phyloP scores from a whole-genome alignment of 2,888 invertebrate genomes.

The Crocallis elinguaria region DNA sequence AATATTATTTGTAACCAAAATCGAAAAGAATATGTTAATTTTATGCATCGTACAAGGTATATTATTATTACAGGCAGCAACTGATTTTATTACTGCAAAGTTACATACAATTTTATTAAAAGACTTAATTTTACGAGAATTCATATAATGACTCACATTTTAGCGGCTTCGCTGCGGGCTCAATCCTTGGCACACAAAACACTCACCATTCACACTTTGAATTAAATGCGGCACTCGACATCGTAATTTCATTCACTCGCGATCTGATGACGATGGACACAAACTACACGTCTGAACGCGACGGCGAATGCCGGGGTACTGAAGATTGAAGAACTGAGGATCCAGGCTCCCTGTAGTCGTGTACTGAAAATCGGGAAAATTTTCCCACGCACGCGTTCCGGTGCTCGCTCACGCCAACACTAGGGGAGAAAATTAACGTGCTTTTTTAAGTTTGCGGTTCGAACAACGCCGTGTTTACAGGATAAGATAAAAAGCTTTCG shows the following conservation, averaged over 20 bases:
- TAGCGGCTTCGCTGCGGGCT: slow-evolving; percentile 38
- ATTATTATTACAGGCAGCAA: too few relatives aligned
- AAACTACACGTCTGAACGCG: slow-evolving; percentile 52
- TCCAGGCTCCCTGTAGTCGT: slow-evolving; percentile 13
- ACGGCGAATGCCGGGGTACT: slow-evolving; percentile 70
- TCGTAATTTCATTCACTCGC: slow-evolving; percentile 68
- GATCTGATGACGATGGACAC: slow-evolving; percentile 47
- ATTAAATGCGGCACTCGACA: slow-evolving; percentile 62
- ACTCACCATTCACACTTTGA: slow-evolving; percentile 64
- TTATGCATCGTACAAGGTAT: too few relatives aligned
- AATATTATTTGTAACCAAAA: too few relatives aligned
- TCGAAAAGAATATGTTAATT: too few relatives aligned
- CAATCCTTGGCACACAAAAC: slow-evolving; percentile 59
- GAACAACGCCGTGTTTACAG: slow-evolving; percentile 17
- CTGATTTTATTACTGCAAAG: too few relatives aligned
- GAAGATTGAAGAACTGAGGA: slow-evolving; percentile 4
- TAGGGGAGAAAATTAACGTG: slow-evolving; percentile 42
- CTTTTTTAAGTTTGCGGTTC: slow-evolving; percentile 29
- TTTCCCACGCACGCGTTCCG: slow-evolving; percentile 48
- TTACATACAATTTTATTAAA: too few relatives aligned
- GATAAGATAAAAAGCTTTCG: slow-evolving; percentile 23
- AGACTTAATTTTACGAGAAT: too few relatives aligned
- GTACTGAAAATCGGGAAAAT: slow-evolving; percentile 42
- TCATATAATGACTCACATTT: slow-evolving; percentile 47
- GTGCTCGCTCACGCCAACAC: slow-evolving; percentile 46